Evolutionary conservation across 2,797 vertebrate genomes (phyloP).

Genomic region (Setipinna tenuifilis): DNA sequence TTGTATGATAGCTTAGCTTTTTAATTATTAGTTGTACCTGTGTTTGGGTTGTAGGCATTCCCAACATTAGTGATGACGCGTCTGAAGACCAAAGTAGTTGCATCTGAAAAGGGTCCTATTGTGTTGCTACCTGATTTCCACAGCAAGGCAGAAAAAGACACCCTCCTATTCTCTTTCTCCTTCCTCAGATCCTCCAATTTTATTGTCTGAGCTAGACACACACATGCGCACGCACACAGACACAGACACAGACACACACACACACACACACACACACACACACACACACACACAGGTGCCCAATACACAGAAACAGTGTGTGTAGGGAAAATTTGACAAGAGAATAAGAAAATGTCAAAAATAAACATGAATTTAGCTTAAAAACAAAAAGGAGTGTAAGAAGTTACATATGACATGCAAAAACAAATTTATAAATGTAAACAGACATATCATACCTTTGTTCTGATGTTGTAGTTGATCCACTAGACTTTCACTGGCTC

Average conservation of each 20-base stretch:
- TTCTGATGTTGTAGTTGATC: no score
- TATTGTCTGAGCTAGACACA: neutral
- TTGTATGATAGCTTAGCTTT: neutral
- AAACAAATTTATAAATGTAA: no score
- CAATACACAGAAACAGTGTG: no score
- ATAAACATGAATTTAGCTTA: neutral
- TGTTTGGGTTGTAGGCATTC: neutral
- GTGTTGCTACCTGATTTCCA: no score
- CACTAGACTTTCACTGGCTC: no score
- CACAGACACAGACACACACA: neutral
- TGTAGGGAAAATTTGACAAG: neutral
- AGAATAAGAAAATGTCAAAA: neutral
- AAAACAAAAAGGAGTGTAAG: no score
- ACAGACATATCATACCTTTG: no score
- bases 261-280: neutral
- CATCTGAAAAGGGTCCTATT: neutral
- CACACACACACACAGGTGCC: no score
- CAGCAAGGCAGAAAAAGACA: neutral
- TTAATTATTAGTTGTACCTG: neutral
- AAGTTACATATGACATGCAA: no score
- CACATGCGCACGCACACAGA: no score
- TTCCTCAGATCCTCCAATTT: slow-evolving; percentile 8
- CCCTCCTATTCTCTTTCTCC: neutral
- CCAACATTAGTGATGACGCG: neutral
- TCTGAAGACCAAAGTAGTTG: neutral